Conservation (phyloP, 1,140 invertebrate genomes). For the Asbolus verrucosus region DNA sequence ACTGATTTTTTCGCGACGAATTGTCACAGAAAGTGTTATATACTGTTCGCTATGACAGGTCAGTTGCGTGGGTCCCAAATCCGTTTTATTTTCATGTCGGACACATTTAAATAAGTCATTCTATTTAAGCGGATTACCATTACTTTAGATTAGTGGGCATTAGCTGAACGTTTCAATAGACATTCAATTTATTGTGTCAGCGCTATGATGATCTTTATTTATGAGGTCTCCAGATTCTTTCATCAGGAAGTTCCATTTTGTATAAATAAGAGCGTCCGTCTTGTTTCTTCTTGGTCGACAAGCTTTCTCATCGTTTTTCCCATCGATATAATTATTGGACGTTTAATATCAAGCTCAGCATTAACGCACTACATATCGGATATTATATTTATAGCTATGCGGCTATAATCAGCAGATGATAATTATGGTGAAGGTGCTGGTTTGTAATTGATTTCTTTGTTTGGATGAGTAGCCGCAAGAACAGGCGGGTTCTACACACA, state of each 20-base stretch:
- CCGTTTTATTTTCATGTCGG: slow-evolving; percentile 12
- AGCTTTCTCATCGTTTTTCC: neutral
- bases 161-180: slow-evolving; percentile 19
- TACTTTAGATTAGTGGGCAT: slow-evolving; percentile 7
- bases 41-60: no score
- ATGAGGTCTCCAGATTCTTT: neutral
- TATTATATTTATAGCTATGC: neutral
- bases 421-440: slow-evolving; percentile 23
- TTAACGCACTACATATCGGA: no score
- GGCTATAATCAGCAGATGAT: neutral
- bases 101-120: slow-evolving; percentile 14
- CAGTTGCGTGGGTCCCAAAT: no score
- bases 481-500: slow-evolving; percentile 10
- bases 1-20: no score
- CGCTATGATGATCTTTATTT: slow-evolving; percentile 12
- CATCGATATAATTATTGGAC: no score
- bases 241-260: neutral
- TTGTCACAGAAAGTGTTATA: no score
- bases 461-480: slow-evolving; percentile 9
- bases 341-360: no score
- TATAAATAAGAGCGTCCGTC: no score
- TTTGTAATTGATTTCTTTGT: neutral
- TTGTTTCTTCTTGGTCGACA: neutral
- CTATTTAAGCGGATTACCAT: slow-evolving; percentile 28
- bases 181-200: slow-evolving; percentile 32